Evolutionary conservation across 1,140 invertebrate species (phyloP), one percentile per base, ranked within the genome.

Genomic region (Nasonia giraulti): DNA sequence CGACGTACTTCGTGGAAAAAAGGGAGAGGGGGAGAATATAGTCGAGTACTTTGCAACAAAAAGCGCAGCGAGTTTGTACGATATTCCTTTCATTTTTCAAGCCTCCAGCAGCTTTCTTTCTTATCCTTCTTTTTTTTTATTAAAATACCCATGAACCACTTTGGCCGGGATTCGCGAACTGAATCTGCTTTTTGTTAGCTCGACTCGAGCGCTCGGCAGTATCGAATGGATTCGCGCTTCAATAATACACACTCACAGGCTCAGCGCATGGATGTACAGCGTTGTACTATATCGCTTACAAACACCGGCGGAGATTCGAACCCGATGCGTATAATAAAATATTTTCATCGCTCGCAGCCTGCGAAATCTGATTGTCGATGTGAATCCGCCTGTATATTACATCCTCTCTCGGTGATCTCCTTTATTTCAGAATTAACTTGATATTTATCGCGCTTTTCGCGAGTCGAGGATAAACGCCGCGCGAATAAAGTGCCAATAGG

Each of bases 1-100:
- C 55, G 20, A n/a, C 55, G n/a, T 62, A 62, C 55, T 62, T 62
- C 17, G 55, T 6, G 55, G 73, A 31, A 33, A 71, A 33, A 71
- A 33, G 68, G 5, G 31, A 71, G 4, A 71, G 31, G 33, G 69
- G 1, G 27, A 27, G 27, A 27, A 27, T 27, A 27, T 31, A 71
- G 69, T 71, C 12, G 10, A 71, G 84, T 84, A 87, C 84, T 86
- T 86, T 87, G 79, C 86, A 84, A 87, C 85, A 86, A 87, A 86
- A 87, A 83, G 82, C 85, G 82, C 82, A 87, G 6, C 55, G 55
- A 62, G 55, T 20, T 86, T 87, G 82, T 86, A 76, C 80, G 80
- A 86, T 85, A 81, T 71, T 71, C 20, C 69, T 71, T 71, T 71
- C 69, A 27, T 71, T 71, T 71, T 71, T 71, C 55, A 62, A 62